A percentile compares a stretch with the other conserved stretches of the same genome.
Conservation (phyloP, 1,140 invertebrate genomes). For the Drosophila ironensis region DNA sequence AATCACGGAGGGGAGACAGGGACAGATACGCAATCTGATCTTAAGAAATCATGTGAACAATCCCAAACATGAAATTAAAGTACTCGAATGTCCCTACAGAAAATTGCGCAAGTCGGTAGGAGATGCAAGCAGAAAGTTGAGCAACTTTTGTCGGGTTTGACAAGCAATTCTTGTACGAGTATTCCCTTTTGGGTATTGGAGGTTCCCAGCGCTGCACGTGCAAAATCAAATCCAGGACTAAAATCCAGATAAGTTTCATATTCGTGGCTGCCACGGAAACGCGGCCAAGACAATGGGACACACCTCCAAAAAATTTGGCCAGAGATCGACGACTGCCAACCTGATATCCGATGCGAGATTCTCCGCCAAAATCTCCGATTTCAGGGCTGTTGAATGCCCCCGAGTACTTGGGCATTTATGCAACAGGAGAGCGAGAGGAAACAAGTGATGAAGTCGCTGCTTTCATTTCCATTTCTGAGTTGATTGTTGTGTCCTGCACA, state of each 20-base stretch:
- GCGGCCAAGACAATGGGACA: constrained; percentile 65
- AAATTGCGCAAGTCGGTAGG: constrained; percentile 62
- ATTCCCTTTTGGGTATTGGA: background rate
- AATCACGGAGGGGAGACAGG: background rate
- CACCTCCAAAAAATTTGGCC: constrained; percentile 59
- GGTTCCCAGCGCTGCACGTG: constrained; percentile 76
- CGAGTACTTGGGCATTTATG: constrained; percentile 40
- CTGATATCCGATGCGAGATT: constrained; percentile 56
- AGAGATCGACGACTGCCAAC: constrained; percentile 43
- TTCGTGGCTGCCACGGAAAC: constrained; percentile 67
- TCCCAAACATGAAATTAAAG: constrained; percentile 78
- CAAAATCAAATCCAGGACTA: constrained; percentile 38
- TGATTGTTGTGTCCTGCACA: constrained; percentile 65
- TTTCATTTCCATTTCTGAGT: constrained; percentile 67
- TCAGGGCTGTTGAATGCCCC: constrained; percentile 45
- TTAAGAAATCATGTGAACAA: constrained; percentile 75
- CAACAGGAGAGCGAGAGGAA: constrained; percentile 73
- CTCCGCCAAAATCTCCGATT: constrained; percentile 52
- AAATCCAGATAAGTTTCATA: constrained; percentile 69
- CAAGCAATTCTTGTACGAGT: background rate
- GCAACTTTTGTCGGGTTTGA: constrained; percentile 65
- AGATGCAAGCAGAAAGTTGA: constrained; percentile 72
- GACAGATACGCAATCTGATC: constrained; percentile 73
- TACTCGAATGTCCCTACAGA: constrained; percentile 57
- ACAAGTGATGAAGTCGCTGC: constrained; percentile 82